Conservation (phyloP, 2,888 invertebrate species). For the Idaea dimidiata region DNA sequence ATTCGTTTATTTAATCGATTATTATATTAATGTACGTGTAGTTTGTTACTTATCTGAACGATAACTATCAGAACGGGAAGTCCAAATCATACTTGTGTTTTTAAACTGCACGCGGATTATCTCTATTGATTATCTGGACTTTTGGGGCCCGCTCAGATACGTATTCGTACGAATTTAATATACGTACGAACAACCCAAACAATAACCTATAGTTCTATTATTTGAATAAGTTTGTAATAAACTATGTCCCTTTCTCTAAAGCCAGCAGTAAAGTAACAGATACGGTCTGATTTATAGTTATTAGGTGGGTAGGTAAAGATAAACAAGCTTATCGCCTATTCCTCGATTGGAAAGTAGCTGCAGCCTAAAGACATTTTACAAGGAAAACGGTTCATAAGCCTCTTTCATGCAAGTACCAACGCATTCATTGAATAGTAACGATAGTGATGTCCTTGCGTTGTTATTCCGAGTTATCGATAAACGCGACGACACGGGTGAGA, state of each 20-base stretch:
- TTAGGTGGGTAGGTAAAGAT: background rate
- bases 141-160: no score
- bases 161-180: no score
- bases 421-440: slow-evolving; percentile 30
- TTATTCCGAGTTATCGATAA: slow-evolving; percentile 58
- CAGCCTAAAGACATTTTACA: slow-evolving; percentile 3
- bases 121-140: background rate
- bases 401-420: slow-evolving; percentile 13
- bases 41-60: background rate
- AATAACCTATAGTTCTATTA: background rate
- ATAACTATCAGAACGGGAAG: slow-evolving; percentile 3
- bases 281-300: slow-evolving; percentile 1
- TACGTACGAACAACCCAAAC: no score
- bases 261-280: background rate
- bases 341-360: background rate
- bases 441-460: slow-evolving; percentile 64
- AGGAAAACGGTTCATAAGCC: slow-evolving; percentile 26
- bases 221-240: background rate
- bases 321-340: slow-evolving; percentile 2
- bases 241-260: background rate
- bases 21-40: background rate
- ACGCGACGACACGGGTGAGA: slow-evolving; percentile 44
- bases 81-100: slow-evolving; percentile 1
- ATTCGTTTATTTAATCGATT: background rate
- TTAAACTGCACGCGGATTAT: slow-evolving; percentile 1